phyloP scores from a whole-genome alignment of 2,113 vertebrate species.

The Neotoma lepida region DNA sequence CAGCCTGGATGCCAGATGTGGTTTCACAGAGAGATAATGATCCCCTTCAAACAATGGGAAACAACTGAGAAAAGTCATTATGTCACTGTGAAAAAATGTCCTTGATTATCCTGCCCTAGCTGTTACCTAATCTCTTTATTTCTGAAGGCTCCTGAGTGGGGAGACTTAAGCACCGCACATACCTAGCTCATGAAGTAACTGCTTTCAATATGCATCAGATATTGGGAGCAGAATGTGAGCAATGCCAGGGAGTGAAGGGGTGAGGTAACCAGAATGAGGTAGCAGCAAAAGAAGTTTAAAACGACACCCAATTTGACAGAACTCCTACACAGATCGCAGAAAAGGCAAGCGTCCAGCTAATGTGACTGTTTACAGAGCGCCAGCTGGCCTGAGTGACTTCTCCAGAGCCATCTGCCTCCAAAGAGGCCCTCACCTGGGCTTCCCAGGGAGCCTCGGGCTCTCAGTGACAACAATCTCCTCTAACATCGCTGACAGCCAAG shows the following conservation, averaged over 20 bases:
- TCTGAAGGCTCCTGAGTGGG: constrained; percentile 72
- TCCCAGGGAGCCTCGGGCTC: constrained; percentile 81
- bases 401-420: constrained; percentile 85
- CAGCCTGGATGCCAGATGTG: constrained; percentile 74
- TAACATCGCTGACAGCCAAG: constrained; percentile 75
- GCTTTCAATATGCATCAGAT: constrained; percentile 54
- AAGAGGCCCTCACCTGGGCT: constrained; percentile 84
- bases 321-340: neutral
- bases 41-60: constrained; percentile 78
- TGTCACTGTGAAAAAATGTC: constrained; percentile 84
- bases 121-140: constrained; percentile 85
- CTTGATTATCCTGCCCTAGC: constrained; percentile 80
- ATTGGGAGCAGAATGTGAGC: constrained; percentile 51
- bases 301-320: constrained; percentile 21
- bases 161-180: constrained; percentile 64
- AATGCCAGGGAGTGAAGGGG: neutral
- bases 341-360: constrained; percentile 59
- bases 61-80: constrained; percentile 82
- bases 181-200: constrained; percentile 70
- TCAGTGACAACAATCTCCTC: constrained; percentile 77
- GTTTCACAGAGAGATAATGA: constrained; percentile 83
- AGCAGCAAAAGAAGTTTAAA: constrained; percentile 18
- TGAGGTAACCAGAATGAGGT: constrained; percentile 40
- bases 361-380: constrained; percentile 77
- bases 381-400: constrained; percentile 83